Evolutionary conservation across 2,888 invertebrate genomes (phyloP), one percentile per base, ranked within the genome.

Genomic region (Adela reaumurella): DNA sequence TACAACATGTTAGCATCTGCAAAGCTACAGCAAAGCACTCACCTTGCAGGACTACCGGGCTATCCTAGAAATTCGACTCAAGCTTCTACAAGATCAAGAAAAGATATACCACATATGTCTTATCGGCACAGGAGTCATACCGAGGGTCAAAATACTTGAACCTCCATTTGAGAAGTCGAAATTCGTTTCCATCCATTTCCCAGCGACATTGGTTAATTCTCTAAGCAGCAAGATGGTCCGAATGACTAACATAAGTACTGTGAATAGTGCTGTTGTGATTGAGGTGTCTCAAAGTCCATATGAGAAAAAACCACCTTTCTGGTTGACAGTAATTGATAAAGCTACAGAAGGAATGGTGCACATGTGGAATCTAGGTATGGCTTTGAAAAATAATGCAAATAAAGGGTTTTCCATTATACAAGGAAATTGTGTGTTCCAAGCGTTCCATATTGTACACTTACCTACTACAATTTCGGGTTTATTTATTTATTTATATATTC

Each of bases 111-210:
- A 68, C 57, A 66, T 78, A 54, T 77, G 77, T 54, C 56, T 78
- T 19, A 69, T 74, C 43, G 78, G 78, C 2, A 72, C 74, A 63
- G 78, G 78, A 19, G 68, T 68, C 2, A 76, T 78, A 58, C 78
- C 78, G 1, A 67, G 78, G 52, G 68, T 78, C 54, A 54, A 58
- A 46, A 53, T 78, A 53, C 42, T 74, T 2, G 54, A 58, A 19
- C 78, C 78, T 1, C 53, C 49, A 18, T 50, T 68, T 20, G 63
- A 55, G 52, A 64, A 67, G 35, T 61, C 65, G 19, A 64, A 63
- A 50, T 57, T 66, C 17, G 60, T 66, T 3, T 19, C 59, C 11
- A 58, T 77, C 1, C 58, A 56, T 14, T 71, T 77, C 51, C 71
- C 77, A 5, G 67, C 76, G 0, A 78, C 78, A 6, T 78, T 74